phyloP scores from a whole-genome alignment of 2,113 vertebrate genomes.

The Galeopterus variegatus region DNA sequence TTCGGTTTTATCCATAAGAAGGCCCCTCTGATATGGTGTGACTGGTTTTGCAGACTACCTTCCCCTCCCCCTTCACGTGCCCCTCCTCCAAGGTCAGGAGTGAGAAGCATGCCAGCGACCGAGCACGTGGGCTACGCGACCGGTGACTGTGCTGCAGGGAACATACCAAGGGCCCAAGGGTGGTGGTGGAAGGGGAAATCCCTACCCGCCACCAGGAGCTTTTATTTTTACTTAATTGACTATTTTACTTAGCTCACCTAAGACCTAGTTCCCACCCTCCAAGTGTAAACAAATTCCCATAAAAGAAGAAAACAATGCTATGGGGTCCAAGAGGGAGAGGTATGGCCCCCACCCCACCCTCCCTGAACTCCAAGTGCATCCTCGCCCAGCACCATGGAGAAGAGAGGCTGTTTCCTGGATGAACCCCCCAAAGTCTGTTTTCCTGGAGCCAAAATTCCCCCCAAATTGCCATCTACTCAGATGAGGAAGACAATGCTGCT shows the following conservation, averaged over 20 bases:
- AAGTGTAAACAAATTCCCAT: background rate
- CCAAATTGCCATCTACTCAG: background rate
- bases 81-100: background rate
- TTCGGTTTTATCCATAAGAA: background rate
- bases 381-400: background rate
- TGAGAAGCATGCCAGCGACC: fast-evolving
- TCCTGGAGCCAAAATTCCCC: background rate
- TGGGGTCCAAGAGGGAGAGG: fast-evolving
- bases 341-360: fast-evolving
- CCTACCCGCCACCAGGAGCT: fast-evolving
- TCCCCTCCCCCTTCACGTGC: too few species aligned
- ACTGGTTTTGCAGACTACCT: background rate
- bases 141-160: fast-evolving
- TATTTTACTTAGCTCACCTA: background rate
- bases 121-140: background rate
- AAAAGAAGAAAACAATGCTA: background rate
- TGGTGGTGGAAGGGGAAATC: background rate
- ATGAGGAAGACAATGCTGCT: background rate
- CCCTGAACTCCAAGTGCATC: fast-evolving
- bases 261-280: background rate
- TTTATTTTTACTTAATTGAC: background rate
- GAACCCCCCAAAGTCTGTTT: background rate
- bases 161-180: background rate
- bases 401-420: background rate
- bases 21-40: background rate